Evolutionary conservation across 1,140 invertebrate species (phyloP).

Genomic region (Lysiphlebus fabarum): DNA sequence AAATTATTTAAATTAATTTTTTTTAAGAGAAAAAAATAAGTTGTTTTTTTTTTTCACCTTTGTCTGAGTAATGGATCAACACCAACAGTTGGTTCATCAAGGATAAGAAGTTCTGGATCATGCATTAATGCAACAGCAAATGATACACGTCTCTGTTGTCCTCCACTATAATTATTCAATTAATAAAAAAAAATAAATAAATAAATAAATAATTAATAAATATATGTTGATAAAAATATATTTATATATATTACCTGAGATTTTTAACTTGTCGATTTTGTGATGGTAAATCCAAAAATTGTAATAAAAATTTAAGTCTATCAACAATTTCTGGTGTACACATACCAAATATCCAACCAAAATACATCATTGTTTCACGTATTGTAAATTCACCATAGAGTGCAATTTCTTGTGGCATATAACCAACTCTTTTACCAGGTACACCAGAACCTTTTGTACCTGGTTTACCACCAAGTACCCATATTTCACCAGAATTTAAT

Average conservation of each 20-base stretch:
- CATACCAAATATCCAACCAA: slow-evolving; percentile 95
- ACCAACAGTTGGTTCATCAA: slow-evolving; percentile 93
- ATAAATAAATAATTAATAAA: not conserved
- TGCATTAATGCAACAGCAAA: slow-evolving; percentile 91
- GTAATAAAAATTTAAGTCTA: slow-evolving; percentile 81
- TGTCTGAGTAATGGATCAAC: slow-evolving; percentile 85
- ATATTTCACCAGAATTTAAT: slow-evolving; percentile 80
- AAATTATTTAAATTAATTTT: no score
- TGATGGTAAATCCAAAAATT: slow-evolving; percentile 85
- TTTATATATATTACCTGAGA: slow-evolving; percentile 60
- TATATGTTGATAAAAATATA: no score
- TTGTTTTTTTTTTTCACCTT: slow-evolving; percentile 53
- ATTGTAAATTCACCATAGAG: slow-evolving; percentile 94
- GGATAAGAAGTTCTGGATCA: slow-evolving; percentile 86
- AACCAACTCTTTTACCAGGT: slow-evolving; percentile 81
- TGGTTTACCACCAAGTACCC: slow-evolving; percentile 80
- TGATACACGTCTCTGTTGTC: slow-evolving; percentile 87
- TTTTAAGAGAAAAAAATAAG: not conserved
- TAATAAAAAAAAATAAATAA: not conserved
- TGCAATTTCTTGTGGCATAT: slow-evolving; percentile 88
- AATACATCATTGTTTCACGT: slow-evolving; percentile 91
- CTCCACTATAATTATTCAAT: slow-evolving; percentile 66
- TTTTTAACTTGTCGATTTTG: slow-evolving; percentile 83
- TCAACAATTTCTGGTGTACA: slow-evolving; percentile 73
- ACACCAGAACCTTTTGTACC: slow-evolving; percentile 78